Conservation (phyloP, 2,113 vertebrate genomes). For the Coregonus clupeaformis region DNA sequence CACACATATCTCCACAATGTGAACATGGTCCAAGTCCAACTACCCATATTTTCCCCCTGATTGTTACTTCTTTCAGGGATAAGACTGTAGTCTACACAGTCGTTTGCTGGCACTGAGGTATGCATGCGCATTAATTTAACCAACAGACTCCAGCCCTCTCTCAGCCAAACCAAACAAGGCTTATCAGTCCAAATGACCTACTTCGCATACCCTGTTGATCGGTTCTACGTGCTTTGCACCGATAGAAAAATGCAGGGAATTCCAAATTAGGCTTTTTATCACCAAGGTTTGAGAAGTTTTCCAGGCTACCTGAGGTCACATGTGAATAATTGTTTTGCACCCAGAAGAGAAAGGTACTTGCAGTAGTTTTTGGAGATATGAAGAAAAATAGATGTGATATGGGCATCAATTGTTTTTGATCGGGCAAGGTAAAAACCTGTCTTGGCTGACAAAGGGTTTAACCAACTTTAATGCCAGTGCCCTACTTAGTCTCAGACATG, state of each 20-base stretch:
- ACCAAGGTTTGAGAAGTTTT: neutral
- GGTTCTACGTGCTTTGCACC: neutral
- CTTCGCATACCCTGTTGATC: neutral
- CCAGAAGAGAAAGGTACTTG: slow-evolving; percentile 4
- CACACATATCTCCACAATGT: neutral
- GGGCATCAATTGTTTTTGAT: no score
- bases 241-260: neutral
- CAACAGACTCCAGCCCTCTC: neutral
- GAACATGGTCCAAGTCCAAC: neutral
- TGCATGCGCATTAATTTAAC: neutral
- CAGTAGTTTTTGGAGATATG: neutral
- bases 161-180: neutral
- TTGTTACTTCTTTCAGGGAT: neutral
- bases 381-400: no score
- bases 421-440: no score
- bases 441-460: no score
- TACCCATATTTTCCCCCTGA: neutral
- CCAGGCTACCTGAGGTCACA: slow-evolving; percentile 27
- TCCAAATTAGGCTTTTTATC: neutral
- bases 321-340: slow-evolving; percentile 47
- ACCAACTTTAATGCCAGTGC: neutral
- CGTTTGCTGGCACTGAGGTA: slow-evolving; percentile 26
- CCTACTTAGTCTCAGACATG: neutral
- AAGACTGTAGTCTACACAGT: neutral
- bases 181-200: neutral